Percentiles rank a stretch among this genome's conserved stretches.
These are phyloP conservation scores for Sphinx pinastri DNA, from an alignment of 2,888 invertebrate species.

Conservation along the genomic window DNA sequence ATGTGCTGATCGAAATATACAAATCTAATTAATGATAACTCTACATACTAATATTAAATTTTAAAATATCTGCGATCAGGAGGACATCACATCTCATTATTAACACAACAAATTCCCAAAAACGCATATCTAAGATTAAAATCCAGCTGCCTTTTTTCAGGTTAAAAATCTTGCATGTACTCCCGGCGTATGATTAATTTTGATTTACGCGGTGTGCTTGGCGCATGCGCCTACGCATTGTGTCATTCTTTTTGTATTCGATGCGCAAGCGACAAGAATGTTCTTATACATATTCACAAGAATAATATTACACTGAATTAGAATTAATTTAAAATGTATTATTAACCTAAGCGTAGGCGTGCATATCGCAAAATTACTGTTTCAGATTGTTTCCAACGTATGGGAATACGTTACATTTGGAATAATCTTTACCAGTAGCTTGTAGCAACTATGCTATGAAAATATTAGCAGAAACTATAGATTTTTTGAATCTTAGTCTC, in stretches of 20 bases:
- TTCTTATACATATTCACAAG: slow-evolving; percentile 13
- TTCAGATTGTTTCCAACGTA: neutral
- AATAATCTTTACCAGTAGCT: too few relatives aligned
- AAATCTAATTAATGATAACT: too few relatives aligned
- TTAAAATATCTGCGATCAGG: too few relatives aligned
- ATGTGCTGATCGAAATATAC: too few relatives aligned
- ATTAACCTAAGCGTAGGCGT: neutral
- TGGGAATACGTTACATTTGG: neutral
- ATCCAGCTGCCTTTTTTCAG: slow-evolving; percentile 38
- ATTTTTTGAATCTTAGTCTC: too few relatives aligned
- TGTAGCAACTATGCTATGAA: too few relatives aligned
- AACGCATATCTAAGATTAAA: neutral
- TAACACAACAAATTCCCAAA: neutral
- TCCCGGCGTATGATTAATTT: slow-evolving; percentile 55
- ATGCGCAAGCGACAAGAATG: slow-evolving; percentile 30
- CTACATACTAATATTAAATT: too few relatives aligned
- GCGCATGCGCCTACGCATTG: slow-evolving; percentile 59
- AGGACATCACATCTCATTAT: too few relatives aligned
- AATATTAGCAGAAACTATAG: too few relatives aligned
- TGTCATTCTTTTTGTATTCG: slow-evolving; percentile 47
- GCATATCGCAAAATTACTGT: too few relatives aligned
- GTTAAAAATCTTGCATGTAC: slow-evolving; percentile 41
- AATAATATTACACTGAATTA: neutral
- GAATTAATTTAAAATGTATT: slow-evolving; percentile 24
- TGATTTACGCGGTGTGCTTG: slow-evolving; percentile 67